Base-by-base conservation (phyloP, 2,113 vertebrate species). In the Indicator indicator region DNA sequence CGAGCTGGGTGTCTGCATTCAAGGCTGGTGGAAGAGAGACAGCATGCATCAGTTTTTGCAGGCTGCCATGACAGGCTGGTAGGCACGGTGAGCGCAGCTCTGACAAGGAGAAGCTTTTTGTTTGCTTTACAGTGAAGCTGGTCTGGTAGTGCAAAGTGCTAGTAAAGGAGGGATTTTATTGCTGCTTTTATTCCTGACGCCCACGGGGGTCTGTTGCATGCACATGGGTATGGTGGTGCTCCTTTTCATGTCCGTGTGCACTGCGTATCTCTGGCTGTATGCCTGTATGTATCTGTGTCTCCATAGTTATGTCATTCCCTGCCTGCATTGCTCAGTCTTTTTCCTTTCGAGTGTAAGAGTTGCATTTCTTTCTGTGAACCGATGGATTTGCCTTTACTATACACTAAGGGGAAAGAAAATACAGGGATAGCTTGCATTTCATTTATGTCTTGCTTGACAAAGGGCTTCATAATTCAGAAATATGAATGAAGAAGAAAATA, bases 291-390 rank as follows among this genome's bases (percentile, higher is more conserved):
- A 64, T 88, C 70, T 88, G 40, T 33, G 58, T 78, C 80, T 90
- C 90, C 88, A 63, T 93, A 90, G 91, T 94, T 86, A 77, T 93
- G 90, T 90, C 86, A 79, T 90, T 82, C 55, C 26, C 21, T 42
- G 54, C 70, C 72, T 81, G 80, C 74, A 69, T 86, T 92, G 86
- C 91, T 94, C 55, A 88, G 70, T 75, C 76, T 92, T 95, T 79
- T 95, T 76, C 50, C 58, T 93, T 94, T 74, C 52, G 86, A 86
- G 76, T 72, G 58, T 23, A 4, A 24, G 63, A 63, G 44, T 81
- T 83, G 73, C 32, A 54, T 86, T 94, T 91, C 48, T 83, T 84
- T 78, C 54, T 79, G 30, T 27, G 50, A 72, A 50, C n/a, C 70
- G 55, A 92, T 59, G 28, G 62, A 42, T 91, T 62, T 84, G 76